Evolutionary conservation across 2,797 vertebrate genomes (phyloP), one percentile per base, ranked within the genome.

Genomic region (Sparus aurata): DNA sequence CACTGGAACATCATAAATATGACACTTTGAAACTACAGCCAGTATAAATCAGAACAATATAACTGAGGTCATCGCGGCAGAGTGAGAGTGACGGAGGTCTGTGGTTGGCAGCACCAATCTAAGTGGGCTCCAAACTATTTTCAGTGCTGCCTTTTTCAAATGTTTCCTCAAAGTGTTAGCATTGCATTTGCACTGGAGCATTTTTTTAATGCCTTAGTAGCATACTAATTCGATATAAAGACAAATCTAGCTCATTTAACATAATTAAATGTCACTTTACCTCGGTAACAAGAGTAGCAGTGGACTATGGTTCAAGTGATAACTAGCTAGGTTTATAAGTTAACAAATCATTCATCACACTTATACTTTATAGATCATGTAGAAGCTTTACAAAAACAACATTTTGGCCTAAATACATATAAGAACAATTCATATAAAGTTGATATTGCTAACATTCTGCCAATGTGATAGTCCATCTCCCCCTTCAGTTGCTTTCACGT

Each of bases 1-100:
- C 34, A 4, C 52, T 50, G 25, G 23, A 57, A 46, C 58, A 45
- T 82, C 62, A 67, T 91, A 90, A 90, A 91, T 83, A 8, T 25
- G 61, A 68, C 18, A 63, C 84, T 87, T 85, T 86, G 77, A 85
- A 45, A 81, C 53, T 12, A 43, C 25, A 38, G 5, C 18, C 38
- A 2, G 5, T 12, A 58, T 74, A 63, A 78, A 81, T 52, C 1
- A 78, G 5, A 52, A 41, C 64, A 52, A 68, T 85, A 79, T 52
- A 85, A 80, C 8, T 5, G 12, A 60, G 18, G 61, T 41, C 30
- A 65, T 2, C 34, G 38, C 18, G 34, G 38, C 11, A 5, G 20
- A 77, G 16, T 22, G 8, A 60, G 7, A 59, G 55, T 8, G 13
- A 55, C n/a, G 20, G 45, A 43, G 20, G 38, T 34, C 7, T 25